phyloP scores from a whole-genome alignment of 2,888 invertebrate genomes.

The Phengaris alcon region DNA sequence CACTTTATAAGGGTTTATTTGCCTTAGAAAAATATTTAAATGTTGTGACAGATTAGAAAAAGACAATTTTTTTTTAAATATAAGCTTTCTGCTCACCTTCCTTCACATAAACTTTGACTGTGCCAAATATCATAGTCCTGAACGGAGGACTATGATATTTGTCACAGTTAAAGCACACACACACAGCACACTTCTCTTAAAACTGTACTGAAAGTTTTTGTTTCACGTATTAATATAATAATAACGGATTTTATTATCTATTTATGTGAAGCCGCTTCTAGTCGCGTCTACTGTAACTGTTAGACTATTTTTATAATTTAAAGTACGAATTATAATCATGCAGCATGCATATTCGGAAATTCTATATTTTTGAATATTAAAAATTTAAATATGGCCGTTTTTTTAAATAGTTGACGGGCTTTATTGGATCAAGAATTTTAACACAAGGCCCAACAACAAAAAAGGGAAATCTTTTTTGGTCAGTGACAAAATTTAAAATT shows the following conservation, averaged over 20 bases:
- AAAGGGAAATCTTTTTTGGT: background rate
- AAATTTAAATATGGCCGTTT: background rate
- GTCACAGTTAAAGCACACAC: too few relatives aligned
- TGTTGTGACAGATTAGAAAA: too few relatives aligned
- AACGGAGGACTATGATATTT: too few relatives aligned
- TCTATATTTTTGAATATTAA: background rate
- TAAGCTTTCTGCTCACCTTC: too few relatives aligned
- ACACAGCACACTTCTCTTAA: too few relatives aligned
- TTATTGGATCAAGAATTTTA: background rate
- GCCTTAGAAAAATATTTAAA: too few relatives aligned
- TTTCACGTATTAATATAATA: too few relatives aligned
- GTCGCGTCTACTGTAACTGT: background rate
- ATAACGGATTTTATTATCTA: background rate
- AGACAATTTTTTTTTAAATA: too few relatives aligned
- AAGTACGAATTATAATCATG: background rate
- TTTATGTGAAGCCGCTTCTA: background rate
- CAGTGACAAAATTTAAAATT: slow-evolving; percentile 15
- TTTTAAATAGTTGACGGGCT: background rate
- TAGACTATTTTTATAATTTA: background rate
- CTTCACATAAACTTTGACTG: too few relatives aligned
- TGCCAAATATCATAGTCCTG: too few relatives aligned
- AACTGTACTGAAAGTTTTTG: too few relatives aligned
- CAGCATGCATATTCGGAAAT: background rate
- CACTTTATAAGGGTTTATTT: too few relatives aligned
- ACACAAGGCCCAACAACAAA: background rate